These are phyloP conservation scores for Cephalopholis sonnerati DNA, from an alignment of 2,113 vertebrate species.

Conservation along the genomic window DNA sequence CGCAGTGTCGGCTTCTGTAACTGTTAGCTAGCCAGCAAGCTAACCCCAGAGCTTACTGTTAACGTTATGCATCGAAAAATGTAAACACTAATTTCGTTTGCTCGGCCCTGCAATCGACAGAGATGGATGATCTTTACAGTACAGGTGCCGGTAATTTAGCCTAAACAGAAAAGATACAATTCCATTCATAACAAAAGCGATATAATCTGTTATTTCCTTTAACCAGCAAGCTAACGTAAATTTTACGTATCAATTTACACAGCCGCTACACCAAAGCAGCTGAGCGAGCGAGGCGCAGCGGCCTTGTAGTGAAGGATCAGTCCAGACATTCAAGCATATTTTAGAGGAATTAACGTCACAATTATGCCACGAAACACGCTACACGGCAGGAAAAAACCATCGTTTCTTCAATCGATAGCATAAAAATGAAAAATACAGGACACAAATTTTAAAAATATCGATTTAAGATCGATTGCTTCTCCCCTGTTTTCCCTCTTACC, in stretches of 20 bases:
- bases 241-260: constrained; percentile 84
- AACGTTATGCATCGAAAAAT: constrained; percentile 71
- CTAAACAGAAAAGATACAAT: neutral
- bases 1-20: constrained; percentile 50
- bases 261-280: constrained; percentile 78
- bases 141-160: neutral
- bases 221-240: constrained; percentile 70
- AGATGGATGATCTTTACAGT: neutral
- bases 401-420: constrained; percentile 71
- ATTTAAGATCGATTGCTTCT: constrained; percentile 86
- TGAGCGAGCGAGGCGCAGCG: constrained; percentile 85
- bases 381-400: constrained; percentile 59
- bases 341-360: constrained; percentile 42
- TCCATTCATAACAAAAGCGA: constrained; percentile 30
- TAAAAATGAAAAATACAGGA: constrained; percentile 54
- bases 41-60: constrained; percentile 59
- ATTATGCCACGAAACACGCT: constrained; percentile 48
- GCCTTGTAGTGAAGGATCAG: constrained; percentile 88
- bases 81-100: constrained; percentile 80
- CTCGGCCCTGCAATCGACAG: constrained; percentile 34
- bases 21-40: constrained; percentile 61
- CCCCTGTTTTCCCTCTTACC: constrained; percentile 94
- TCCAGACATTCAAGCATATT: constrained; percentile 79
- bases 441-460: constrained; percentile 70
- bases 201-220: constrained; percentile 40